Base-by-base conservation (phyloP, 2,113 vertebrate species). In the Poicephalus gulielmi region DNA sequence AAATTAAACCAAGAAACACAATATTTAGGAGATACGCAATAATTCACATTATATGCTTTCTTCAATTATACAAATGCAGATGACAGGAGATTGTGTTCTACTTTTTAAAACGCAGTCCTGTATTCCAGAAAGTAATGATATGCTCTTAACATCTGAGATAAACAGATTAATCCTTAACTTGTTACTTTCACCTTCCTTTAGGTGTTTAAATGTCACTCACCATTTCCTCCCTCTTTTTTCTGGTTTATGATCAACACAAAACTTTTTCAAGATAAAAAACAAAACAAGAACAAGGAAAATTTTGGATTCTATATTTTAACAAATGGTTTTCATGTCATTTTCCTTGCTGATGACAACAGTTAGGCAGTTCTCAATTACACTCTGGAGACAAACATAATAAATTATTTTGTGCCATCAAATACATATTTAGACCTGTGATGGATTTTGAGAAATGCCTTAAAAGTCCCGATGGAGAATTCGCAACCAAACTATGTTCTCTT, bases 1-100 rank as follows among this genome's bases (percentile, higher is more conserved):
- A 97, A 98, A 97, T 96, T 35, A 96, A 97, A 97, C 79, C 39
- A 96, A 91, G 57, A 94, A 82, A 96, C 83, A 95, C 49, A 95
- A 6, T 88, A 67, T 67, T 68, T 81, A 44, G 76, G 35, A 95
- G 75, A 85, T 49, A 30, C 31, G 22, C n/a, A 27, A 9, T 50
- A 70, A 89, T 20, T 77, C 16, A 33, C 25, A 87, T 8, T 31
- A 37, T 10, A 66, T 17, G 39, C 24, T n/a, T 84, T 81, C 37
- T 67, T 94, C 74, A 87, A 4, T 83, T 39, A 68, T 49, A 91
- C 2, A 82, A 63, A 80, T 31, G 88, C 4, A 95, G 53, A 30
- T 30, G 96, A 89, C 43, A 83, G 53, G 33, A 47, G 89, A 95
- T 53, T 94, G 17, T 60, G 30, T 78, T 93, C 88, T 68, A 90